These are phyloP conservation scores for Barnardius zonarius DNA, from an alignment of 2,113 vertebrate genomes.

Conservation along the genomic window DNA sequence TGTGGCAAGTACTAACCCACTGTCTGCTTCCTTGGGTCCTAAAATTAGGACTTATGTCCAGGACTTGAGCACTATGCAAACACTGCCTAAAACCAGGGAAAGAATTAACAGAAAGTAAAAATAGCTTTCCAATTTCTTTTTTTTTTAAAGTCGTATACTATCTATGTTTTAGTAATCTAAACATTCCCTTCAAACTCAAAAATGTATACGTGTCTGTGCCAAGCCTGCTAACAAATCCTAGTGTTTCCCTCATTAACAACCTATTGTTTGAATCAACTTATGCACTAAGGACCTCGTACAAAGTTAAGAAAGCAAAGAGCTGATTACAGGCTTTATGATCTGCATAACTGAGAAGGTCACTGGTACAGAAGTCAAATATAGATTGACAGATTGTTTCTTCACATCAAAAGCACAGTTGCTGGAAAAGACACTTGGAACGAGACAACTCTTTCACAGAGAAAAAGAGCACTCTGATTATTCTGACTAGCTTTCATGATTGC, in stretches of 20 bases:
- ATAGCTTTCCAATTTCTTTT: background rate
- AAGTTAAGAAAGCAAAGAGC: background rate
- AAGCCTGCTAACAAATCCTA: background rate
- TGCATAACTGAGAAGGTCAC: background rate
- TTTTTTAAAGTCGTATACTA: background rate
- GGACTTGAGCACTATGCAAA: background rate
- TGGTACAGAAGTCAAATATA: background rate
- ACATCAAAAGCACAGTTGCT: background rate
- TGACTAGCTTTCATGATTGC: background rate
- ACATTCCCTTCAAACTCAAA: background rate
- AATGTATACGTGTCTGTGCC: accelerated
- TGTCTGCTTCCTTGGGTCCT: background rate
- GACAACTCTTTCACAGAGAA: background rate
- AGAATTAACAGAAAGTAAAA: background rate
- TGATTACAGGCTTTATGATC: background rate
- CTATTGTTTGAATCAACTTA: background rate
- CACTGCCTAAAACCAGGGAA: background rate
- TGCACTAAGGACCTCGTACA: background rate
- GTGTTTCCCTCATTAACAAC: background rate
- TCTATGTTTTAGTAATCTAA: background rate
- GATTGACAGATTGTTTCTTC: background rate
- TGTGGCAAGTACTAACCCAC: background rate
- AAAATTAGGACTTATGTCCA: background rate
- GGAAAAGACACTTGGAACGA: background rate
- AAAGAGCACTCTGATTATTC: background rate